phyloP scores from a whole-genome alignment of 2,113 vertebrate genomes.

The Zingel zingel region DNA sequence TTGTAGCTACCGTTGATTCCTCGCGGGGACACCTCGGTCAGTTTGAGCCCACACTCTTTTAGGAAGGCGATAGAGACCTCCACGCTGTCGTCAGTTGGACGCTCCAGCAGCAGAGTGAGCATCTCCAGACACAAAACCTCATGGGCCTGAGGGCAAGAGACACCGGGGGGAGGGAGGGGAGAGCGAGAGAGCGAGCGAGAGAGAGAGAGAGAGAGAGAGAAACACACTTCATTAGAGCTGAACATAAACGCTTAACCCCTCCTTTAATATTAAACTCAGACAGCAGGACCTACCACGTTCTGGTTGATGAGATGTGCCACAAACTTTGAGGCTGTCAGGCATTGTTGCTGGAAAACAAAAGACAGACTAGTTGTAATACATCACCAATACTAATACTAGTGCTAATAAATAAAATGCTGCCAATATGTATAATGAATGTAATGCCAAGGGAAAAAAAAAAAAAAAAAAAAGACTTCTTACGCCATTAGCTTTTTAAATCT shows the following conservation, averaged over 20 bases:
- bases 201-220: neutral
- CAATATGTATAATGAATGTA: neutral
- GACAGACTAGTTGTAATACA: conserved; percentile 38
- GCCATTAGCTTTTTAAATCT: neutral
- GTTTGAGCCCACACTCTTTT: conserved; percentile 97
- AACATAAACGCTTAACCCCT: neutral
- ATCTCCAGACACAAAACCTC: conserved; percentile 98
- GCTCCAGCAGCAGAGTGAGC: conserved; percentile 96
- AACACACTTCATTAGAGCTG: neutral
- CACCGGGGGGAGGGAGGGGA: neutral
- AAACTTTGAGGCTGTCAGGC: conserved; percentile 96
- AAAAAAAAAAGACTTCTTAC: no score
- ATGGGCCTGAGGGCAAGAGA: conserved; percentile 86
- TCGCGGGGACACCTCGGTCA: conserved; percentile 96
- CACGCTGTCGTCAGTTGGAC: conserved; percentile 97
- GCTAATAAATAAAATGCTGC: neutral
- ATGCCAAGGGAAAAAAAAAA: neutral
- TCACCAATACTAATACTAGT: no score
- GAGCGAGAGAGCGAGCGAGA: neutral
- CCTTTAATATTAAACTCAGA: neutral
- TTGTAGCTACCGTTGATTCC: conserved; percentile 91
- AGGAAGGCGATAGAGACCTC: conserved; percentile 97
- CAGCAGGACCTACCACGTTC: conserved; percentile 89
- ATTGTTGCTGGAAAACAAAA: conserved; percentile 92
- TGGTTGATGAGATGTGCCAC: conserved; percentile 99